A percentile compares a stretch with the other conserved stretches of the same genome.
phyloP scores from a whole-genome alignment of 2,888 invertebrate genomes.

The Euphydryas editha region DNA sequence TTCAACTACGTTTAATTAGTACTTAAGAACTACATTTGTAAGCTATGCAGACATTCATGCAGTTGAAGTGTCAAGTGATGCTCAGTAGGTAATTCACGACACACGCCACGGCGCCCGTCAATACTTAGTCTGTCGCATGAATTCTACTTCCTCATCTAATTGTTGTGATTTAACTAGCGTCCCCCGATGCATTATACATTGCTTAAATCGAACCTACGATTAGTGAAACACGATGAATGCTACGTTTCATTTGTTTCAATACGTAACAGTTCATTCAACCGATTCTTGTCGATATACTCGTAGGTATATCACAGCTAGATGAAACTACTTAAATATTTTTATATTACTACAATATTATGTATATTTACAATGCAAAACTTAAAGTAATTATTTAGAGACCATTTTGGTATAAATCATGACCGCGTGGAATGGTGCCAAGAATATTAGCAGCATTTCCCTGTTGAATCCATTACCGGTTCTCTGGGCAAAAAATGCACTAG shows the following conservation, averaged over 20 bases:
- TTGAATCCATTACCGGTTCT: too few relatives aligned
- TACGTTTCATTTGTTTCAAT: slow-evolving; percentile 16
- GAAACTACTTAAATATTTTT: too few relatives aligned
- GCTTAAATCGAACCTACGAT: slow-evolving; percentile 34
- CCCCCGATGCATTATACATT: slow-evolving; percentile 38
- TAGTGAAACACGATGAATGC: slow-evolving; percentile 23
- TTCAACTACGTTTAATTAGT: background rate
- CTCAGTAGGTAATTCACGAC: slow-evolving; percentile 15
- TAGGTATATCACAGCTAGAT: too few relatives aligned
- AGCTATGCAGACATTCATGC: background rate
- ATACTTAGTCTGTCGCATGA: slow-evolving; percentile 21
- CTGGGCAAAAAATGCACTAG: too few relatives aligned
- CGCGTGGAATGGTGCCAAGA: too few relatives aligned
- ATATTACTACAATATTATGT: too few relatives aligned
- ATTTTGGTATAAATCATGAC: too few relatives aligned
- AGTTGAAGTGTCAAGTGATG: slow-evolving; percentile 11
- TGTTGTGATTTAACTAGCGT: slow-evolving; percentile 39
- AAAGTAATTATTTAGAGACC: too few relatives aligned
- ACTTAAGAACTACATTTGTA: background rate
- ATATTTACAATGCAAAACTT: too few relatives aligned
- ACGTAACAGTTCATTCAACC: slow-evolving; percentile 17
- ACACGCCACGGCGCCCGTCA: slow-evolving; percentile 12
- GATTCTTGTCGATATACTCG: slow-evolving; percentile 18
- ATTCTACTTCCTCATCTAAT: slow-evolving; percentile 39
- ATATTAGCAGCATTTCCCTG: too few relatives aligned